phyloP scores from a whole-genome alignment of 1,140 invertebrate species.

The Pseudomyrmex flavicornis region DNA sequence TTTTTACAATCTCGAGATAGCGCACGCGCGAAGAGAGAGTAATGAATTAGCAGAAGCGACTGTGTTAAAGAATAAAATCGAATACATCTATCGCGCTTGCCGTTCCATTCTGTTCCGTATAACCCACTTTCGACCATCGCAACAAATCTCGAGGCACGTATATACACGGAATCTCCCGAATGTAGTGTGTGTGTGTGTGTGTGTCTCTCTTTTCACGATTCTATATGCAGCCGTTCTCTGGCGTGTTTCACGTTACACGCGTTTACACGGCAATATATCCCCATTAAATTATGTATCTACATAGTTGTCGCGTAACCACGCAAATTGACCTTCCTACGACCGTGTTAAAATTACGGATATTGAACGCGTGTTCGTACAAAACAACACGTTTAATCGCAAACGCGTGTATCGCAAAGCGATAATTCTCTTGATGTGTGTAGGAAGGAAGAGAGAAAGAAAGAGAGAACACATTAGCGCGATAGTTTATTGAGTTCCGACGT shows the following conservation, averaged over 20 bases:
- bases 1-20: conserved; percentile 45
- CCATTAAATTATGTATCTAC: not conserved
- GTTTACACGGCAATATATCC: too few species aligned
- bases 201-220: not conserved
- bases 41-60: conserved; percentile 65
- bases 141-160: conserved; percentile 35
- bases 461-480: conserved; percentile 5
- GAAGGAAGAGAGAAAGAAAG: too few species aligned
- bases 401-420: not conserved
- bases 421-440: too few species aligned
- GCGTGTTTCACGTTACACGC: too few species aligned
- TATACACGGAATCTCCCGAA: conserved; percentile 55
- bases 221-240: not conserved
- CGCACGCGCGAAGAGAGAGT: conserved; percentile 60
- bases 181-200: conserved; percentile 33
- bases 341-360: too few species aligned
- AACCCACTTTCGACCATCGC: conserved; percentile 71
- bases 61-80: conserved; percentile 65
- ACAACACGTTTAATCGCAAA: too few species aligned
- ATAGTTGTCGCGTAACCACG: too few species aligned
- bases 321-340: too few species aligned
- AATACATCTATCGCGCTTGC: conserved; percentile 53
- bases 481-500: conserved; percentile 14
- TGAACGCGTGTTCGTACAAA: too few species aligned
- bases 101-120: conserved; percentile 67